phyloP scores from a whole-genome alignment of 2,797 vertebrate genomes.

The Falco peregrinus region DNA sequence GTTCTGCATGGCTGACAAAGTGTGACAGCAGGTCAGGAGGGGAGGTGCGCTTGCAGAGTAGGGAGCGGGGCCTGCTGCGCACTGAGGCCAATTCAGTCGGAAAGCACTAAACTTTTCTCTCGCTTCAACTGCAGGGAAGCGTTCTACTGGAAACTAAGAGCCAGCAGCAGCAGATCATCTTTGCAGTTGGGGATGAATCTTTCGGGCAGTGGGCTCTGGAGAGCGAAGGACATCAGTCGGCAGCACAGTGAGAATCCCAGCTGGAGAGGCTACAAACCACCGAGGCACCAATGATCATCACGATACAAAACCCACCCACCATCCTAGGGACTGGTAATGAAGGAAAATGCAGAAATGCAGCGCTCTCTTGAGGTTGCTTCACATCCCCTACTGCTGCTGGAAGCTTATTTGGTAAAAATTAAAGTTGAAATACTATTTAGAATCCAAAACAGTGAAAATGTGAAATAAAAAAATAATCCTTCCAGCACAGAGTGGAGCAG shows the following conservation, averaged over 20 bases:
- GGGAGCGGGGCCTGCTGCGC: neutral
- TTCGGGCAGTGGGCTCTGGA: slow-evolving; percentile 7
- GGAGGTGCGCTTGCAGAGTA: neutral
- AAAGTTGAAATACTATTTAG: slow-evolving; percentile 25
- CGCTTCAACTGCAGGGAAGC: slow-evolving; percentile 83
- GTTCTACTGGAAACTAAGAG: slow-evolving; percentile 87
- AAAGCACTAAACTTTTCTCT: neutral
- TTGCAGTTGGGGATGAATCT: neutral
- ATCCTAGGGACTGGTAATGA: neutral
- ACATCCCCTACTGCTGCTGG: neutral
- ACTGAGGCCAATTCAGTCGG: neutral
- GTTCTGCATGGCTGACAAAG: neutral
- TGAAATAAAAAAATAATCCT: slow-evolving; percentile 48
- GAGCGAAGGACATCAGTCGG: neutral
- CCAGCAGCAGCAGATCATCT: neutral
- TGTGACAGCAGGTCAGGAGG: neutral
- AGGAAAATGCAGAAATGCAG: neutral
- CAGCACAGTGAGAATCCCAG: neutral
- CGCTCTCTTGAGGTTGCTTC: neutral
- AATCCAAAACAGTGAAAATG: slow-evolving; percentile 4
- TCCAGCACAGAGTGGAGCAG: slow-evolving; percentile 25
- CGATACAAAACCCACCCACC: neutral
- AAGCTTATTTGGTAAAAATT: slow-evolving; percentile 13
- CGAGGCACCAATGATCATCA: neutral
- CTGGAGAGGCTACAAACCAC: neutral